These are phyloP conservation scores for Heliconius hewitsoni DNA, from an alignment of 1,140 invertebrate species.

Conservation along the genomic window DNA sequence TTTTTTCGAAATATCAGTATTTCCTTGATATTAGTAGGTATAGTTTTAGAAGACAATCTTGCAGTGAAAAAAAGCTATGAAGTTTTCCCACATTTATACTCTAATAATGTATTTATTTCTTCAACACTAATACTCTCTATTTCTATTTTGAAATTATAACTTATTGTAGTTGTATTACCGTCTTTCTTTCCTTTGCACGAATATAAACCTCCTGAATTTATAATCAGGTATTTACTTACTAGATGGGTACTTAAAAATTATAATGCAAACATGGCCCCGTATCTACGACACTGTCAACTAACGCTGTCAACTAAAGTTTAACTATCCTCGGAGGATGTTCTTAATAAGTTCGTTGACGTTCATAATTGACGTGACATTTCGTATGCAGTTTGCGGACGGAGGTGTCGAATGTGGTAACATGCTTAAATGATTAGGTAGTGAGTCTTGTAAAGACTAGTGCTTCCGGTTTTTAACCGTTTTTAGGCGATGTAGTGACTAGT, in stretches of 20 bases:
- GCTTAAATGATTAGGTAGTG: neutral
- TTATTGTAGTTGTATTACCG: too few relatives aligned
- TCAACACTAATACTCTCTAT: too few relatives aligned
- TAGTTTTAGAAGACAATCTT: too few relatives aligned
- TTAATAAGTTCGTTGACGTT: constrained; percentile 38
- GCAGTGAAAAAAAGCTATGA: too few relatives aligned
- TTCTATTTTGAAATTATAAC: neutral
- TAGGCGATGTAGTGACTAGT: neutral
- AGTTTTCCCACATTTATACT: too few relatives aligned
- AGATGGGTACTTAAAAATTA: neutral
- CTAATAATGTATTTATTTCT: too few relatives aligned
- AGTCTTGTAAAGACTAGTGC: neutral
- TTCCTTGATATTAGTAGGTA: too few relatives aligned
- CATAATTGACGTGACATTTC: constrained; percentile 24
- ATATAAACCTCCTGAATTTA: neutral
- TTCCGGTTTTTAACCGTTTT: neutral
- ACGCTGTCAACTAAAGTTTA: constrained; percentile 21
- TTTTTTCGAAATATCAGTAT: too few relatives aligned
- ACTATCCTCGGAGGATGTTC: constrained; percentile 31
- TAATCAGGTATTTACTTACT: neutral
- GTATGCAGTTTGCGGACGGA: constrained; percentile 11
- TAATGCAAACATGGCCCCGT: neutral
- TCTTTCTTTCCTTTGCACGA: too few relatives aligned
- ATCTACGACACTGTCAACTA: neutral
- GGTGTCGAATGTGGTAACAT: neutral